A percentile compares a stretch with the other conserved stretches of the same genome.
Evolutionary conservation across 2,888 invertebrate genomes (phyloP).

Genomic region (Coelinius sp.): DNA sequence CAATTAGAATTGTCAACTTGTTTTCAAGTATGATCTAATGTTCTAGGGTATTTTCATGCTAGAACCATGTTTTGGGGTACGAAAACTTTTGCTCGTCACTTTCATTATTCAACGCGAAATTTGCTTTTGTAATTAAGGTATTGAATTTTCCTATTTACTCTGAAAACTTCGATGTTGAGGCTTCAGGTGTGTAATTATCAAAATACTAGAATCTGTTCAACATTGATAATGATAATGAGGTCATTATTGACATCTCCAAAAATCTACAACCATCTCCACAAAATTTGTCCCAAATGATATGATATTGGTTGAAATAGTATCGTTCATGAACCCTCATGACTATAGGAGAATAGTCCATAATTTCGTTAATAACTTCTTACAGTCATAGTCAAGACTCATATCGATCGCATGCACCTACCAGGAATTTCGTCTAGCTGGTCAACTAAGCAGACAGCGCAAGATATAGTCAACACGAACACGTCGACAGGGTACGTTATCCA

Average conservation of each 20-base stretch:
- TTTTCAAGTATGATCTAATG: background rate
- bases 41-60: background rate
- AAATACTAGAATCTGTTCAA: background rate
- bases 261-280: too few species aligned
- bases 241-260: too few species aligned
- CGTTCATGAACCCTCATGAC: too few species aligned
- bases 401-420: too few species aligned
- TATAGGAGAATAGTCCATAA: too few species aligned
- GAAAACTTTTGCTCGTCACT: background rate
- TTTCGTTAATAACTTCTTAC: too few species aligned
- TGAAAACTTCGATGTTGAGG: background rate
- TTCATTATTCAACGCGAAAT: background rate
- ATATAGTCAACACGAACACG: background rate
- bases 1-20: too few species aligned
- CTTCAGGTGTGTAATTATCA: background rate
- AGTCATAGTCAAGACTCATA: too few species aligned
- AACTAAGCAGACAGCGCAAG: background rate
- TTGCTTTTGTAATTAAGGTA: background rate
- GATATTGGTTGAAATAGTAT: too few species aligned
- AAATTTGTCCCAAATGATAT: too few species aligned
- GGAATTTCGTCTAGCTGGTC: background rate
- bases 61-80: background rate
- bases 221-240: background rate
- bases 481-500: background rate
- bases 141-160: conserved; percentile 1